Evolutionary conservation across 2,113 vertebrate genomes (phyloP).

Genomic region (Riparia riparia): DNA sequence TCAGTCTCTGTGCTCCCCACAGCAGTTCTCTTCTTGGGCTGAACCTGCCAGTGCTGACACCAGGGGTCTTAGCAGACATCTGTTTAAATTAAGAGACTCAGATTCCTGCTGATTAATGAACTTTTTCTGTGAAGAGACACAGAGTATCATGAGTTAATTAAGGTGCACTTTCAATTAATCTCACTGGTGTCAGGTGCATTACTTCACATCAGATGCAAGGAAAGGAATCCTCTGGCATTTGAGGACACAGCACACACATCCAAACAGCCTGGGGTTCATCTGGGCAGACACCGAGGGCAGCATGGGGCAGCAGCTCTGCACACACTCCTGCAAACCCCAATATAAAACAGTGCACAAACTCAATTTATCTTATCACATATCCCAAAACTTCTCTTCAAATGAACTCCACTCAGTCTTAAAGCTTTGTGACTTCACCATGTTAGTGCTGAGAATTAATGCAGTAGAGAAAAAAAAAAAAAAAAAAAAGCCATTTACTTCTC

Average conservation of each 20-base stretch:
- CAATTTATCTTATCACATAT: background rate
- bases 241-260: background rate
- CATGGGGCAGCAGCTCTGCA: background rate
- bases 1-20: background rate
- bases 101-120: conserved; percentile 33
- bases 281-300: background rate
- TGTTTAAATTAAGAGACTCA: conserved; percentile 40
- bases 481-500: fast-evolving
- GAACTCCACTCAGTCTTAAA: background rate
- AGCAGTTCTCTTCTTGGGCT: background rate
- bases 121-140: conserved; percentile 49
- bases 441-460: background rate
- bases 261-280: background rate
- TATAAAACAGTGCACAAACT: background rate
- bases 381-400: background rate
- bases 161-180: conserved; percentile 12
- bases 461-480: background rate
- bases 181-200: background rate
- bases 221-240: background rate
- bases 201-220: background rate
- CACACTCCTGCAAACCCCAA: background rate
- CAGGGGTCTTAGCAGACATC: background rate
- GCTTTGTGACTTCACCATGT: background rate
- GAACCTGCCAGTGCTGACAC: background rate
- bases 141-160: conserved; percentile 47